Evolutionary conservation across 2,113 vertebrate genomes (phyloP).

Genomic region (Lepus europaeus): DNA sequence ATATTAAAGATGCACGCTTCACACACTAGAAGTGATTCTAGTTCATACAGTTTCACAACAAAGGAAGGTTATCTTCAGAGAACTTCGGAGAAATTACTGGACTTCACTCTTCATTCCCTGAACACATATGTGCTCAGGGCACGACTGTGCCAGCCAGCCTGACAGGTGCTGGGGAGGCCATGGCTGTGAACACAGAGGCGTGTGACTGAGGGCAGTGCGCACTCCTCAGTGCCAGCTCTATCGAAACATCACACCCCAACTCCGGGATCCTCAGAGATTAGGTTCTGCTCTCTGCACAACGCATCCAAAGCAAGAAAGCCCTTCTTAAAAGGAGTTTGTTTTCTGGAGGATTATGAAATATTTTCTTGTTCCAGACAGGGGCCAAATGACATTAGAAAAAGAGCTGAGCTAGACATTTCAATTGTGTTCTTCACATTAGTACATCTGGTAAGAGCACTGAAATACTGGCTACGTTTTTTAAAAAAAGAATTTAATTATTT

Average conservation of each 20-base stretch:
- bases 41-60: not conserved
- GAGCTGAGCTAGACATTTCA: not conserved
- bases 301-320: not conserved
- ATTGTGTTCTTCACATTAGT: not conserved
- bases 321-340: not conserved
- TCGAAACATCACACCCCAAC: not conserved
- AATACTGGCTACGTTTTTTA: not conserved
- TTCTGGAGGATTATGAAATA: not conserved
- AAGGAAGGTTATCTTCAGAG: not conserved
- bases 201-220: rapidly evolving
- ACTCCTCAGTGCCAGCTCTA: not conserved
- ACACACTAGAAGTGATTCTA: not conserved
- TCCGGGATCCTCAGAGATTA: not conserved
- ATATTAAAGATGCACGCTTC: not conserved
- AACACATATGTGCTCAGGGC: not conserved
- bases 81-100: not conserved
- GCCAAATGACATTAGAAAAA: not conserved
- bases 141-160: not conserved
- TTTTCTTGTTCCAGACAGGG: not conserved
- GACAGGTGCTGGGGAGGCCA: not conserved
- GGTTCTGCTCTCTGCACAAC: not conserved
- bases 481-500: too few relatives aligned
- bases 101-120: not conserved
- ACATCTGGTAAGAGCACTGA: not conserved
- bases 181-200: not conserved